Base-by-base conservation (phyloP, 2,113 vertebrate species). In the Rhea americana region DNA sequence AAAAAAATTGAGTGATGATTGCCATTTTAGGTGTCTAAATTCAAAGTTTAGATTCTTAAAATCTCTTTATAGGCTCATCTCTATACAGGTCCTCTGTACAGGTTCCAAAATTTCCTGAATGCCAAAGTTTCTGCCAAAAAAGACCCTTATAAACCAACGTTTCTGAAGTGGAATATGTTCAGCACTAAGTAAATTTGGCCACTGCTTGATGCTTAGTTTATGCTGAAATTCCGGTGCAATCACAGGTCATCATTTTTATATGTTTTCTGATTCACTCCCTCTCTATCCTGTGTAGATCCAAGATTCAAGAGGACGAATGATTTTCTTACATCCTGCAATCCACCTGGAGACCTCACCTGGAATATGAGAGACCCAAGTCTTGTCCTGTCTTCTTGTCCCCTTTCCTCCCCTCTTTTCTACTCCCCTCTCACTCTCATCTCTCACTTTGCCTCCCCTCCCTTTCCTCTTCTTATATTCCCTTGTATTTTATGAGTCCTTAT, bases 21-120 rank as follows among this genome's bases (percentile, higher is more conserved):
- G 26, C 7, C n/a, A 88, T 77, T 92, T 90, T 82, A 74, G 26
- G 56, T 88, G 11, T 56, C 63, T 74, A 94, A 94, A 91, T 66
- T 11, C 7, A 66, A 91, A 62, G 9, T 78, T 88, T 41, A 81
- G 2, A 18, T 35, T 32, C 55, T 93, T 88, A 58, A 79, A 91
- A 45, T 66, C 11, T 62, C 37, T n/a, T 65, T 5, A 15, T 15
- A 59, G 1, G 30, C 30, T 30, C 55, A 55, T 14, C 25, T 55
- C 13, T 76, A 25, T 67, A 82, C 17, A 87, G 58, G 53, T 94
- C n/a, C n/a, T n/a, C 13, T 76, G 30, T 67, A 82, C 17, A 87
- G 58, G 53, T 94, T 85, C 26, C 59, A 70, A 63, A 62, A 88
- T 81, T 74, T 74, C 28, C 47, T 6, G 65, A 77, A 4, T 19